A percentile compares a stretch with the other conserved stretches of the same genome.
Conservation (phyloP, 64 coral and sea anemone species). For the Catalaphyllia jardinei region DNA sequence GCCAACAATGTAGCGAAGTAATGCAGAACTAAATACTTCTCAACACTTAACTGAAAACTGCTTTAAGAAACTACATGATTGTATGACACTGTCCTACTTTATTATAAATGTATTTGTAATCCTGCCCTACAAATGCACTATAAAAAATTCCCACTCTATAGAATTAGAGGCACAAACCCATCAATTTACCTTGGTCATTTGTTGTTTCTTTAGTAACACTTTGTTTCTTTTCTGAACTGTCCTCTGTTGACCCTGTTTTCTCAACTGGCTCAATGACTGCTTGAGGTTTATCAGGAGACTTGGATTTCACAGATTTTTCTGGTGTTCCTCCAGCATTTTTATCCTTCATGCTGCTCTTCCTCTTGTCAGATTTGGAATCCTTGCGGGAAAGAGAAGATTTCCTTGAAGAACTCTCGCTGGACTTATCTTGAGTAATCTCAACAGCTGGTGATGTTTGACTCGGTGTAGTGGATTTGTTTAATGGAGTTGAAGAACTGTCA, state of each 20-base stretch:
- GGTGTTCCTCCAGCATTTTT: conserved; percentile 6
- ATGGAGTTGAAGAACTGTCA: conserved; percentile 31
- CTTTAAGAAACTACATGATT: too few relatives aligned
- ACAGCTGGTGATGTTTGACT: conserved; percentile 29
- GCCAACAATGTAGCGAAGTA: too few relatives aligned
- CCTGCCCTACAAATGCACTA: background rate
- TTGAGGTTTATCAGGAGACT: conserved; percentile 28
- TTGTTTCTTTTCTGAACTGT: conserved; percentile 13
- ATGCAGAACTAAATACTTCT: too few relatives aligned
- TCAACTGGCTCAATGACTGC: conserved; percentile 27
- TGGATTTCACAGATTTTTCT: conserved; percentile 22
- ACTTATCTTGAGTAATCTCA: conserved; percentile 15
- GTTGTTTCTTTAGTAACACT: background rate
- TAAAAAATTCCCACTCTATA: background rate
- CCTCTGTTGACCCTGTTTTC: background rate
- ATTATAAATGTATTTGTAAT: too few relatives aligned
- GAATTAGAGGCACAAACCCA: background rate
- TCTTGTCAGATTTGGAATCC: conserved; percentile 8
- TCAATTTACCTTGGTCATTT: background rate
- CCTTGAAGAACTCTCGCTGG: background rate
- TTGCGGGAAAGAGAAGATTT: conserved; percentile 3
- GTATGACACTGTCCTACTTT: too few relatives aligned
- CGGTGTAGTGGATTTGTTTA: background rate
- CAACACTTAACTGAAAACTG: too few relatives aligned
- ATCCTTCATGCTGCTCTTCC: conserved; percentile 21